These are phyloP conservation scores for Eupithecia tripunctaria DNA, from an alignment of 2,888 invertebrate genomes.

Conservation along the genomic window DNA sequence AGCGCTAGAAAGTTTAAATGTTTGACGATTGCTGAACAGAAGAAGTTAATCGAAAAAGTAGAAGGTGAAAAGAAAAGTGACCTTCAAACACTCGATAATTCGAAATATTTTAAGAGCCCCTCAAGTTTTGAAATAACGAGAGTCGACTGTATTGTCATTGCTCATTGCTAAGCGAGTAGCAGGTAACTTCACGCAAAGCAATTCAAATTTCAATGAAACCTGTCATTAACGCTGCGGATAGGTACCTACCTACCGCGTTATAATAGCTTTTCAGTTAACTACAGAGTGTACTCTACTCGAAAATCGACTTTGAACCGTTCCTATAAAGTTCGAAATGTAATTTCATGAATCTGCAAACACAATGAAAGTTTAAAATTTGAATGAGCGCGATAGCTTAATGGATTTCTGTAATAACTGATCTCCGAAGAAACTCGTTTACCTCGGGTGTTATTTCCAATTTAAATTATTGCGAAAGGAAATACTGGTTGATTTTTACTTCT, in stretches of 20 bases:
- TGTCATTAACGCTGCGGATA: constrained; percentile 64
- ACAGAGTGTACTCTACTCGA: constrained; percentile 15
- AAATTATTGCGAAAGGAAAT: neutral
- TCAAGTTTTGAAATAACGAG: too few species aligned
- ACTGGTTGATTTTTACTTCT: neutral
- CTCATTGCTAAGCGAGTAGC: neutral
- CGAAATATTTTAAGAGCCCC: too few species aligned
- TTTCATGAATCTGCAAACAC: constrained; percentile 24
- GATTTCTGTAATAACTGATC: constrained; percentile 24
- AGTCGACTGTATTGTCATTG: too few species aligned
- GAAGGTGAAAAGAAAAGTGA: too few species aligned
- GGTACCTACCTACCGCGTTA: constrained; percentile 52
- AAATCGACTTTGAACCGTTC: constrained; percentile 16
- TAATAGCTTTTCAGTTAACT: constrained; percentile 66
- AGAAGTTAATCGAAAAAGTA: too few species aligned
- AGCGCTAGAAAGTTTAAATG: too few species aligned
- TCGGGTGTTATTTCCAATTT: neutral
- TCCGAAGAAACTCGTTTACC: constrained; percentile 3
- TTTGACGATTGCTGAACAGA: too few species aligned
- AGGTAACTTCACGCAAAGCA: constrained; percentile 31
- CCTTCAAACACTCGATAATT: too few species aligned
- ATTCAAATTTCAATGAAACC: constrained; percentile 66
- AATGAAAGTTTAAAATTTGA: constrained; percentile 33
- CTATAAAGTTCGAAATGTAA: constrained; percentile 23
- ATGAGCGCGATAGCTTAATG: constrained; percentile 19